Percentiles rank a stretch among this genome's conserved stretches.
Evolutionary conservation across 1,140 invertebrate species (phyloP).

Genomic region (Eupeodes corollae): DNA sequence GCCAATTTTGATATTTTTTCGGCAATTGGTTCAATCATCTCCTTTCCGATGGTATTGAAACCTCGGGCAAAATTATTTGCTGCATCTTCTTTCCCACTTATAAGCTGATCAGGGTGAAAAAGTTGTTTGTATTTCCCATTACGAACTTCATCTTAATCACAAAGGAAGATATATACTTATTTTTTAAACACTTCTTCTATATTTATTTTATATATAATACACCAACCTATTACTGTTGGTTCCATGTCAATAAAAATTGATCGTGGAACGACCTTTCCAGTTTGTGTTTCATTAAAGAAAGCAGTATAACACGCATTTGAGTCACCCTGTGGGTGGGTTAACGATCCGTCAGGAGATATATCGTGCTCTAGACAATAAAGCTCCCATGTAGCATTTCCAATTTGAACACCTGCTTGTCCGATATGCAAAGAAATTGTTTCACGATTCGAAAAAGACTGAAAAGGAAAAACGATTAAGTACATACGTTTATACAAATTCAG

Average conservation of each 20-base stretch:
- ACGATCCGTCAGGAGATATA: slow-evolving; percentile 59
- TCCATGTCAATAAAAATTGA: slow-evolving; percentile 72
- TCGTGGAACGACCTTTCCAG: slow-evolving; percentile 61
- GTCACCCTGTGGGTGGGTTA: slow-evolving; percentile 33
- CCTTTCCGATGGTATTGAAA: slow-evolving; percentile 52
- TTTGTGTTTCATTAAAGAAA: slow-evolving; percentile 49
- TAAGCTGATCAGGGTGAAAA: slow-evolving; percentile 58
- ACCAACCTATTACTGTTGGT: slow-evolving; percentile 57
- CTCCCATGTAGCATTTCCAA: slow-evolving; percentile 71
- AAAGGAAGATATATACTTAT: no score
- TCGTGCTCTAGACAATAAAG: slow-evolving; percentile 77
- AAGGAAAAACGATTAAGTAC: no score
- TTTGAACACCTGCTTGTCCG: slow-evolving; percentile 79
- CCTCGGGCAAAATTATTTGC: slow-evolving; percentile 73
- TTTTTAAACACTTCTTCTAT: no score
- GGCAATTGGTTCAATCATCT: slow-evolving; percentile 49
- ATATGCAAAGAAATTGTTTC: slow-evolving; percentile 75
- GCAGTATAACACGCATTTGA: slow-evolving; percentile 44
- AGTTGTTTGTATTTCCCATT: slow-evolving; percentile 49
- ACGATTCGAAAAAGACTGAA: slow-evolving; percentile 4
- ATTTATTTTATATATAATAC: slow-evolving; percentile 1
- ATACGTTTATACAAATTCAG: no score
- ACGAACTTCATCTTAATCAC: slow-evolving; percentile 46
- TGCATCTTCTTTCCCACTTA: slow-evolving; percentile 66
- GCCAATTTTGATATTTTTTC: slow-evolving; percentile 47